Evolutionary conservation across 2,113 vertebrate genomes (phyloP).

Genomic region (Xenopus borealis): DNA sequence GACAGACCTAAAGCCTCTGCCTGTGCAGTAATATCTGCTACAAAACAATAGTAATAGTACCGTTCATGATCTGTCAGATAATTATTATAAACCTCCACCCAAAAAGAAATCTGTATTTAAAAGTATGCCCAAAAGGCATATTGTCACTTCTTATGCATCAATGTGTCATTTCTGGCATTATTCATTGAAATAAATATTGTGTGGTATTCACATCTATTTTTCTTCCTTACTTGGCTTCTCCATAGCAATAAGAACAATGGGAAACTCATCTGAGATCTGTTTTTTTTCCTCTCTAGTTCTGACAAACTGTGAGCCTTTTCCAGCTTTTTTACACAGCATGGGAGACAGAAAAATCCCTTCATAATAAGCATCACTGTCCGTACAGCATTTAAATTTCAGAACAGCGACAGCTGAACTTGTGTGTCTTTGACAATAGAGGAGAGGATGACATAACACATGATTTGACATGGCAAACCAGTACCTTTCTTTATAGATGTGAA

Average conservation of each 20-base stretch:
- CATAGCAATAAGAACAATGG: slow-evolving; percentile 22
- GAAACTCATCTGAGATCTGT: background rate
- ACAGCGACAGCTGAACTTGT: slow-evolving; percentile 38
- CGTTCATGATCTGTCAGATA: too few relatives aligned
- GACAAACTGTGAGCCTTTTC: background rate
- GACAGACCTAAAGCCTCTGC: too few relatives aligned
- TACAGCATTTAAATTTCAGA: slow-evolving; percentile 40
- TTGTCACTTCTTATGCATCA: background rate
- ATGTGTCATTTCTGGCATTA: background rate
- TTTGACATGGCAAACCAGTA: slow-evolving; percentile 53
- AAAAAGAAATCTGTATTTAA: background rate
- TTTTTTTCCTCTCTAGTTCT: background rate
- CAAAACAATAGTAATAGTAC: too few relatives aligned
- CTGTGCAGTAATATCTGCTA: too few relatives aligned
- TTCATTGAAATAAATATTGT: background rate
- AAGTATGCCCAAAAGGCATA: background rate
- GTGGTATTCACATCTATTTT: slow-evolving; percentile 15
- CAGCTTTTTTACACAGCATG: slow-evolving; percentile 17
- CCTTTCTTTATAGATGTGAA: slow-evolving; percentile 51
- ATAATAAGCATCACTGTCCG: background rate
- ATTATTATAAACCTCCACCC: background rate
- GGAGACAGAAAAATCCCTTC: slow-evolving; percentile 11
- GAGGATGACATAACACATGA: slow-evolving; percentile 14
- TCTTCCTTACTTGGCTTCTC: slow-evolving; percentile 1
- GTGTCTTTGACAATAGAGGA: slow-evolving; percentile 45